Conservation (phyloP, 2,888 invertebrate species). For the Chirona hameri region DNA sequence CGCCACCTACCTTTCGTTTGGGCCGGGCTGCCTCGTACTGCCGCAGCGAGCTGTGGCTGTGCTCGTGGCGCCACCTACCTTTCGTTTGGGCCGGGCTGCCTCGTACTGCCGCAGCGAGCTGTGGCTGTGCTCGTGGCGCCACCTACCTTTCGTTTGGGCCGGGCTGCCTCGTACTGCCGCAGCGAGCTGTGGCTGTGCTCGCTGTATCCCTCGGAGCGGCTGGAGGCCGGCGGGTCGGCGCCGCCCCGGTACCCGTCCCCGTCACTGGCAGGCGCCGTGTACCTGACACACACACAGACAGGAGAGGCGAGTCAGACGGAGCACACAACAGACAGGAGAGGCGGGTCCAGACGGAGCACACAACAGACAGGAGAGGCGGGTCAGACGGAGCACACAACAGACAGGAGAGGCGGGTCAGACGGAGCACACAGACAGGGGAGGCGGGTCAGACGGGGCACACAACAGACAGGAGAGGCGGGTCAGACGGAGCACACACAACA, state of each 20-base stretch:
- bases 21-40: background rate
- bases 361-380: too few relatives aligned
- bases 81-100: background rate
- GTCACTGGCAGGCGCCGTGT: background rate
- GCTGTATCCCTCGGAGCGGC: background rate
- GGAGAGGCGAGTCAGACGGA: too few relatives aligned
- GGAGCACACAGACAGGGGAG: too few relatives aligned
- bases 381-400: too few relatives aligned
- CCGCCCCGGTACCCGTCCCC: conserved; percentile 9
- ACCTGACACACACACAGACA: background rate
- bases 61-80: background rate
- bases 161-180: background rate
- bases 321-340: too few relatives aligned
- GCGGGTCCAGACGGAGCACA: too few relatives aligned
- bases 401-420: too few relatives aligned
- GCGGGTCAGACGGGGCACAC: too few relatives aligned
- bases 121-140: background rate
- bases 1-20: too few relatives aligned
- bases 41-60: too few relatives aligned
- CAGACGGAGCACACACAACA: too few relatives aligned
- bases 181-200: conserved; percentile 22
- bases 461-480: too few relatives aligned
- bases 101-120: conserved; percentile 23
- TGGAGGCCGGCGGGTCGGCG: background rate
- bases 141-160: conserved; percentile 1